Evolutionary conservation across 2,888 invertebrate species (phyloP).

Genomic region (Andricus curvator): DNA sequence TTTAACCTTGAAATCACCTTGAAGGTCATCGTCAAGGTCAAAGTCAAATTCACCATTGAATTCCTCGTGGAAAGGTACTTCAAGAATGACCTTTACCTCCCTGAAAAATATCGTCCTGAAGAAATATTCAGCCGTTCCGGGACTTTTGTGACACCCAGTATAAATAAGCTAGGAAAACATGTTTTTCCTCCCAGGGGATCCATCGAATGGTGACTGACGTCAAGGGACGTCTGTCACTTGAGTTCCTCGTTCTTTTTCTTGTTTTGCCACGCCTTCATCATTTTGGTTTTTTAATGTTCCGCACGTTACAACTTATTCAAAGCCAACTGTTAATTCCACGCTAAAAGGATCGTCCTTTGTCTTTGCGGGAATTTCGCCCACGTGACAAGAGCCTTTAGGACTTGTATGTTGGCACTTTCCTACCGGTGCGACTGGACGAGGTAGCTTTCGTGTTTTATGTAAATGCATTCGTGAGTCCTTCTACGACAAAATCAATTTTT

Average conservation of each 20-base stretch:
- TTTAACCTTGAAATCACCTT: too few relatives aligned
- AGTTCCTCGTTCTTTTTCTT: neutral
- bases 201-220: neutral
- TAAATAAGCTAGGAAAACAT: too few relatives aligned
- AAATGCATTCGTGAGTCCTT: slow-evolving; percentile 7
- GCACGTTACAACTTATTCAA: neutral
- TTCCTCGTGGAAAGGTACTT: too few relatives aligned
- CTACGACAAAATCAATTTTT: slow-evolving; percentile 4
- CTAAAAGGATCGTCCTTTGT: slow-evolving; percentile 2
- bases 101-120: too few relatives aligned
- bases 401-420: neutral
- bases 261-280: neutral
- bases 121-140: too few relatives aligned
- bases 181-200: neutral
- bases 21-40: too few relatives aligned
- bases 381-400: slow-evolving; percentile 7
- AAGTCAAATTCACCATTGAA: too few relatives aligned
- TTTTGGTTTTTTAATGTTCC: neutral
- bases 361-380: neutral
- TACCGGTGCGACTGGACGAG: slow-evolving; percentile 1
- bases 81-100: too few relatives aligned
- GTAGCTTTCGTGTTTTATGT: slow-evolving; percentile 7
- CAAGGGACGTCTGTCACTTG: neutral
- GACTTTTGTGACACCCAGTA: too few relatives aligned
- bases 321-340: neutral